Base-by-base conservation (phyloP, 1,140 invertebrate species). In the Choristoneura fumiferana region DNA sequence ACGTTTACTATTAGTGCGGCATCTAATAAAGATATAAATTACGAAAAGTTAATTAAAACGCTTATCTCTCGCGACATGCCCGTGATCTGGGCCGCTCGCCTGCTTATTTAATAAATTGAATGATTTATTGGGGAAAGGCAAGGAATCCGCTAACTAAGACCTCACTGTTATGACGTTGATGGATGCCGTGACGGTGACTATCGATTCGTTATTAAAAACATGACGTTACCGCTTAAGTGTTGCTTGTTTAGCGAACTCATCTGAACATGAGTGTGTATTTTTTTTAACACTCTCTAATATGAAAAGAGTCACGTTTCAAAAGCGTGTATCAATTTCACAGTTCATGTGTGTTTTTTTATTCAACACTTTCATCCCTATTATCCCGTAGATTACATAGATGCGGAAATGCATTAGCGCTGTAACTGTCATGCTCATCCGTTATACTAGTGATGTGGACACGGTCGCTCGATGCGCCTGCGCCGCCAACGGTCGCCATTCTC, bases 1-100 rank as follows among this genome's bases (percentile, higher is more conserved):
- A 77, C 69, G 75, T 54, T 62, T 33, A 45, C 78, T 70, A 76
- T 85, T 83, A 84, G 69, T 65, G 35, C 35, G 34, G 67, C 73
- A 60, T 76, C 69, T 79, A 84, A 84, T 87, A 80, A 77, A 87
- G 80, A 87, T 83, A 87, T 87, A 87, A 83, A 81, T 83, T 77
- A 83, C 76, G 65, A 79, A 81, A 84, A 84, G 67, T 83, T 84
- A 83, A 87, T 87, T 87, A 87, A 84, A 84, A 73, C 71, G 69
- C 67, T 83, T 83, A 83, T 82, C 81, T 76, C 45, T 36, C 33
- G 59, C 65, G 65, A 68, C 45, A 65, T 60, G 61, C 58, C 57
- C 65, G 58, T 45, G 63, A 65, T 64, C 55, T 53, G 36, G 35
- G 40, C 60, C 57, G 57, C 63, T 60, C 59, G 63, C 58, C 34